These are phyloP conservation scores for Psittacula echo DNA, from an alignment of 2,797 vertebrate genomes.

Conservation along the genomic window DNA sequence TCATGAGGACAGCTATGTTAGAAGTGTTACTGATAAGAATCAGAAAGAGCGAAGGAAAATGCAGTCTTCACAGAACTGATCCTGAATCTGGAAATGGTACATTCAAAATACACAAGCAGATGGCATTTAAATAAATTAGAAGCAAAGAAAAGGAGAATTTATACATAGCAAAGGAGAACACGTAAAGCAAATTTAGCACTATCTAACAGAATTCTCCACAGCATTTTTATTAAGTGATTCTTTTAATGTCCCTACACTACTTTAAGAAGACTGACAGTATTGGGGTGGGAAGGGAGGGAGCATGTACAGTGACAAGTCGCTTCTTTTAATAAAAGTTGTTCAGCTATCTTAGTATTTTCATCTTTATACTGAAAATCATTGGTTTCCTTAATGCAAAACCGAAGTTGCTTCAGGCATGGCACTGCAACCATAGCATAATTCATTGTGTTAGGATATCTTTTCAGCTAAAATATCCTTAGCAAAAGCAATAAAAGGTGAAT, in stretches of 20 bases:
- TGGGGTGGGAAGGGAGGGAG: neutral
- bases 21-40: constrained; percentile 31
- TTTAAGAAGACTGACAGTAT: neutral
- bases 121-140: constrained; percentile 38
- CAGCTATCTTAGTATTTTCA: constrained; percentile 31
- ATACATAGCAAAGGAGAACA: neutral
- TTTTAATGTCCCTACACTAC: neutral
- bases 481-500: constrained; percentile 55
- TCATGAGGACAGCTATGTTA: constrained; percentile 19
- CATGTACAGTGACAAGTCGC: neutral
- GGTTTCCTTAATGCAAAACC: constrained; percentile 27
- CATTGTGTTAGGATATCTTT: constrained; percentile 28
- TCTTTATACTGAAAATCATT: constrained; percentile 12
- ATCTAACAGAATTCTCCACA: neutral
- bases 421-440: constrained; percentile 10
- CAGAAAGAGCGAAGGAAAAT: neutral
- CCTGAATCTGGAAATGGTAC: neutral
- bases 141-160: neutral
- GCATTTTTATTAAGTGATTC: neutral
- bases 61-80: neutral
- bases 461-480: constrained; percentile 47
- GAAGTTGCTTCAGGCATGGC: constrained; percentile 41
- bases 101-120: constrained; percentile 19
- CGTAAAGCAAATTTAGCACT: neutral
- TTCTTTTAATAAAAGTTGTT: constrained; percentile 26